These are phyloP conservation scores for Herminia tarsipennalis DNA, from an alignment of 2,888 invertebrate genomes.

Conservation along the genomic window DNA sequence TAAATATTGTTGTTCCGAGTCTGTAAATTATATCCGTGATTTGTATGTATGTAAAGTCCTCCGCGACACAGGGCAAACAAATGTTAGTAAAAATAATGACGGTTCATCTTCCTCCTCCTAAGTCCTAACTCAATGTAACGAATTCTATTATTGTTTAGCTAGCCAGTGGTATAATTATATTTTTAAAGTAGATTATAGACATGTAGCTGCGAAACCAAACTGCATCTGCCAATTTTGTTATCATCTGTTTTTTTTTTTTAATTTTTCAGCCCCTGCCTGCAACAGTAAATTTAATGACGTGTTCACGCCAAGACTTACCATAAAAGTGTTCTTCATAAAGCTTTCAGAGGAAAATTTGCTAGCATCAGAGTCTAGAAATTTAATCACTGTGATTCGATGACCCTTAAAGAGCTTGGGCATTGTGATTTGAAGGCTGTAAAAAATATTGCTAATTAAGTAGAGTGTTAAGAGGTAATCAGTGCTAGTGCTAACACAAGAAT, in stretches of 20 bases:
- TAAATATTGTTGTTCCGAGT: background rate
- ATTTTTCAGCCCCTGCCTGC: background rate
- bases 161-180: background rate
- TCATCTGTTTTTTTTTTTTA: too few relatives aligned
- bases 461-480: background rate
- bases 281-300: background rate
- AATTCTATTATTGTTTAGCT: background rate
- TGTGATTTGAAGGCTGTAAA: slow-evolving; percentile 61
- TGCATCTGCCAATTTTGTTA: too few relatives aligned
- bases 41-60: background rate
- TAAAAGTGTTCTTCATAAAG: slow-evolving; percentile 67
- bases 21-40: background rate
- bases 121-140: too few relatives aligned
- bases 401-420: slow-evolving; percentile 64
- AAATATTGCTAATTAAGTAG: background rate
- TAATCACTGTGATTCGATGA: slow-evolving; percentile 60
- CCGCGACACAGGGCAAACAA: background rate
- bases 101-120: too few relatives aligned
- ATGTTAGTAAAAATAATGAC: too few relatives aligned
- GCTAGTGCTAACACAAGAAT: background rate
- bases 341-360: slow-evolving; percentile 59
- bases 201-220: too few relatives aligned
- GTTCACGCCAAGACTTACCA: slow-evolving; percentile 48
- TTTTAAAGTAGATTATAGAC: background rate
- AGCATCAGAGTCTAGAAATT: slow-evolving; percentile 56